A percentile compares a stretch with the other conserved stretches of the same genome.
phyloP scores from a whole-genome alignment of 53 echinoderm and acorn worm genomes.

The Zoroaster sp. region DNA sequence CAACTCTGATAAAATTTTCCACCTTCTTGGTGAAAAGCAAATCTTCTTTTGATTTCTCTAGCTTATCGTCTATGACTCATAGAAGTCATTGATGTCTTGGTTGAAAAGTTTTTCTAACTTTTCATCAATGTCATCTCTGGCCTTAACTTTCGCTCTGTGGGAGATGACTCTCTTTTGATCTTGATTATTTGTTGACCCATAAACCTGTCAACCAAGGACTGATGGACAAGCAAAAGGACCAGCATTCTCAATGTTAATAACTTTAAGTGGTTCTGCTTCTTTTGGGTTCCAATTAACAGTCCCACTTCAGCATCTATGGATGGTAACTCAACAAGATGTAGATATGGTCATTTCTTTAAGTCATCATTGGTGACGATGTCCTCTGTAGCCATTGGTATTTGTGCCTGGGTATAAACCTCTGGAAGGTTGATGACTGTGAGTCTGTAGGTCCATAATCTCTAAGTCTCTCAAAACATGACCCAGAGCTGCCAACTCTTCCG shows the following conservation, averaged over 20 bases:
- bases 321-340: too few species aligned
- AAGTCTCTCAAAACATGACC: too few species aligned
- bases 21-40: not conserved
- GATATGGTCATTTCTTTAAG: too few species aligned
- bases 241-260: conserved; percentile 57
- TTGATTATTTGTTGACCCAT: conserved; percentile 11
- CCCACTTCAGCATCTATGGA: too few species aligned
- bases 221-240: conserved; percentile 49
- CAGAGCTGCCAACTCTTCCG: too few species aligned
- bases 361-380: too few species aligned
- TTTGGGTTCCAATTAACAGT: conserved; percentile 7
- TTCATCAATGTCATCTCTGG: conserved; percentile 45
- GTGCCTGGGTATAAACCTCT: too few species aligned
- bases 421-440: too few species aligned
- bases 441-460: too few species aligned
- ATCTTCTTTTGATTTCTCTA: conserved; percentile 52
- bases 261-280: conserved; percentile 55
- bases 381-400: too few species aligned
- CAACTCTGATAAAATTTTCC: conserved; percentile 1
- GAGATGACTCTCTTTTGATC: not conserved
- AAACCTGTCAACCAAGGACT: not conserved
- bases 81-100: too few species aligned
- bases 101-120: conserved; percentile 57
- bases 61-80: conserved; percentile 53
- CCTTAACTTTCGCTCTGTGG: conserved; percentile 14